Base-by-base conservation (phyloP, 2,888 invertebrate genomes). In the Carcina quercana region DNA sequence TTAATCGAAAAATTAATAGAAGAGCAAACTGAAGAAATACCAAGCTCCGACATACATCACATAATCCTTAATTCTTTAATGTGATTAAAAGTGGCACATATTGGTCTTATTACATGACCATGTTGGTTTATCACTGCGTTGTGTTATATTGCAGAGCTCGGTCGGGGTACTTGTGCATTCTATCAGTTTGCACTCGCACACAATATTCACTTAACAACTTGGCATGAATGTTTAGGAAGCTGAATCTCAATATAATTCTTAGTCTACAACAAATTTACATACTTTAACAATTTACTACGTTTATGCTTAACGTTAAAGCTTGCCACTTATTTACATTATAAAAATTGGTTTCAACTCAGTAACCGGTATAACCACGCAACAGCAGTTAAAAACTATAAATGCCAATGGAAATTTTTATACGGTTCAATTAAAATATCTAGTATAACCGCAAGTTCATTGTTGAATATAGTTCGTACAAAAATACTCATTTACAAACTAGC, bases 261-360 rank as follows among this genome's bases (percentile, higher is more conserved):
- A 69, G 42, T 46, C 65, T 69, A 75, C 57, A 76, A 78, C 74
- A 72, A 79, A 70, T 69, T 66, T 73, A 74, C 71, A 73, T 46
- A 62, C 53, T 42, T 59, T 68, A 80, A 80, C 78, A 78, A 70
- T 63, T 66, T 46, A 51, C 65, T 74, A 72, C 58, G 57, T 63
- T 59, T 76, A 71, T 63, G 70, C 71, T 76, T 75, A 74, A 60
- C 46, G 50, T 79, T 79, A 79, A 80, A 79, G 76, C 79, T 80
- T 73, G 66, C 59, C 59, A 60, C 55, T 55, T 67, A 62, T 60
- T 61, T 60, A 63, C 48, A 53, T 42, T 25, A n/a, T n/a, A n/a
- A n/a, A 43, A 43, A 50, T 39, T 45, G 42, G 38, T 45, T 40
- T 36, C 48, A 53, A 53, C 40, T 37, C 35, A 50, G 40, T 43